Percentiles rank a stretch among this genome's conserved stretches.
Evolutionary conservation across 2,888 invertebrate genomes (phyloP).

Genomic region (Coecobrya sp.): DNA sequence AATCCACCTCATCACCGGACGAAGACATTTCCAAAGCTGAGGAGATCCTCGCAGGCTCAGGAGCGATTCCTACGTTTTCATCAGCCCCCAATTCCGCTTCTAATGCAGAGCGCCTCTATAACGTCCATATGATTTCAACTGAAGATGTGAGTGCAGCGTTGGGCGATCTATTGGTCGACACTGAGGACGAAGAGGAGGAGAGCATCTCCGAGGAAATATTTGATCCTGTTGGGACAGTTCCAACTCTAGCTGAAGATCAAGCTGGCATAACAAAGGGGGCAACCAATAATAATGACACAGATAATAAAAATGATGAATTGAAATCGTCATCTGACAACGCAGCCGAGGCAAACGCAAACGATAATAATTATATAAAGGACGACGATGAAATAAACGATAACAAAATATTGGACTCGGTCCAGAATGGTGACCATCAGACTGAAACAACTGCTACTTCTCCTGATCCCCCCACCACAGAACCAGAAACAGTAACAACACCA

Average conservation of each 20-base stretch:
- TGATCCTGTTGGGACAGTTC: conserved; percentile 6
- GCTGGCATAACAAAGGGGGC: conserved; percentile 57
- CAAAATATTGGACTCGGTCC: conserved; percentile 46
- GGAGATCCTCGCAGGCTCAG: neutral
- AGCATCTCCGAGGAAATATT: conserved; percentile 37
- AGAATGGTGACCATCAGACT: conserved; percentile 69
- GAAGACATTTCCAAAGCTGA: conserved; percentile 51
- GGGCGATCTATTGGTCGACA: conserved; percentile 55
- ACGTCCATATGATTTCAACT: conserved; percentile 33
- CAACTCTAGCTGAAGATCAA: conserved; percentile 39
- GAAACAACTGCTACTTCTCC: conserved; percentile 24
- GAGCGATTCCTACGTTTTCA: neutral
- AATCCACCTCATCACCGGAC: neutral
- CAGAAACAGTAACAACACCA: conserved; percentile 15
- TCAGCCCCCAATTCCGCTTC: conserved; percentile 30
- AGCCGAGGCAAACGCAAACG: neutral
- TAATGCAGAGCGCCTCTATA: neutral
- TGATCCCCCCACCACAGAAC: neutral
- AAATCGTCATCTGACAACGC: conserved; percentile 55
- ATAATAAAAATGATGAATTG: conserved; percentile 76
- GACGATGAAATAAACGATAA: conserved; percentile 9
- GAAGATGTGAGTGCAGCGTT: conserved; percentile 68
- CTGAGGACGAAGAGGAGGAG: conserved; percentile 69
- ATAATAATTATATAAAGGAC: conserved; percentile 29
- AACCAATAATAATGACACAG: conserved; percentile 66